Evolutionary conservation across 2,797 vertebrate species (phyloP).

Genomic region (Bradypodion ventrale): DNA sequence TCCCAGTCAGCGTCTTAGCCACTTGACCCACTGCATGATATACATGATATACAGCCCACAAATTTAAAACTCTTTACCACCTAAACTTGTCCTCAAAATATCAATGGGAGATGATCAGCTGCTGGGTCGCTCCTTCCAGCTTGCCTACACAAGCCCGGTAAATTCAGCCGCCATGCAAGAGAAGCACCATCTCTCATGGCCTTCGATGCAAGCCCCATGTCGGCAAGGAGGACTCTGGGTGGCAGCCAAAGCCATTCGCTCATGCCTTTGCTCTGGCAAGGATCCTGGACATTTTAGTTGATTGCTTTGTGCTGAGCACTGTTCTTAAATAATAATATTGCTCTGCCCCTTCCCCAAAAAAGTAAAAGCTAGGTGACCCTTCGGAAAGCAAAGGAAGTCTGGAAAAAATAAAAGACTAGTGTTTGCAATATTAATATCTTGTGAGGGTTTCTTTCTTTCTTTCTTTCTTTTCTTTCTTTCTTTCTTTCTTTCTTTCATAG

Average conservation of each 20-base stretch:
- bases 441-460: too few relatives aligned
- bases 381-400: constrained; percentile 3
- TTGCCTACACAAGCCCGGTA: too few relatives aligned
- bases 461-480: too few relatives aligned
- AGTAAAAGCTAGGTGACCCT: constrained; percentile 50
- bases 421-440: too few relatives aligned
- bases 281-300: constrained; percentile 55
- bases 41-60: too few relatives aligned
- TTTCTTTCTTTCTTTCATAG: too few relatives aligned
- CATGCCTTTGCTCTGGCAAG: constrained; percentile 38
- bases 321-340: constrained; percentile 53
- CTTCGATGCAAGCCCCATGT: not conserved
- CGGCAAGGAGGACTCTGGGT: not conserved
- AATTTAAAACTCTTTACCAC: too few relatives aligned
- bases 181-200: not conserved
- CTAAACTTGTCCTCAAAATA: too few relatives aligned
- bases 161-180: accelerated
- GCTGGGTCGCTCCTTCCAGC: not conserved
- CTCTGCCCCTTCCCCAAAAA: not conserved
- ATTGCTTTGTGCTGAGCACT: constrained; percentile 57
- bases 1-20: too few relatives aligned
- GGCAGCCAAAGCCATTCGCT: not conserved
- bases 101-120: not conserved
- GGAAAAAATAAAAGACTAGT: constrained; percentile 59
- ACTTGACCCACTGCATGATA: too few relatives aligned